Percentiles rank a stretch among this genome's conserved stretches.
These are phyloP conservation scores for Pan paniscus DNA, from an alignment of 2,113 vertebrate species.

Conservation along the genomic window DNA sequence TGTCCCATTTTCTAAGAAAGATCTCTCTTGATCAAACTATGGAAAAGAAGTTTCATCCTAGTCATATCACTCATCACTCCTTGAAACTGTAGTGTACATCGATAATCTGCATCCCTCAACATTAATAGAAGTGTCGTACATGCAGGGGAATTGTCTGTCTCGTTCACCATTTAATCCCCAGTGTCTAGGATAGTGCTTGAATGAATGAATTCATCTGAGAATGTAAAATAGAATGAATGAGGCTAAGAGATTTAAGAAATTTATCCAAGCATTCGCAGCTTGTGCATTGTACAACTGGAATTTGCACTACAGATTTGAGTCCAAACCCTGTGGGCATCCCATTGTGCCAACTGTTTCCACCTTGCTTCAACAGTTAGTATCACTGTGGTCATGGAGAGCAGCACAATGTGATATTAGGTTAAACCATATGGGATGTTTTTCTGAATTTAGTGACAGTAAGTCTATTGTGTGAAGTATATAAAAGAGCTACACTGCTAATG, in stretches of 20 bases:
- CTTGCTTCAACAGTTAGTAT: slow-evolving; percentile 18
- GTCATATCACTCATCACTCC: background rate
- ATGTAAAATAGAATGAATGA: background rate
- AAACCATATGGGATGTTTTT: background rate
- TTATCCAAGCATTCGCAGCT: slow-evolving; percentile 12
- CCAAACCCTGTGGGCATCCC: background rate
- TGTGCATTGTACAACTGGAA: background rate
- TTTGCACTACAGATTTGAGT: background rate
- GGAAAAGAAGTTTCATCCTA: background rate
- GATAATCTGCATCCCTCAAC: background rate
- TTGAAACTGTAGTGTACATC: background rate
- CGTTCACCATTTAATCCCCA: background rate
- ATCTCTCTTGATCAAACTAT: background rate
- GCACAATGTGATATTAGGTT: background rate
- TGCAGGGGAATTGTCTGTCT: background rate
- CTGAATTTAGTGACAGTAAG: background rate
- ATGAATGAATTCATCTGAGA: background rate
- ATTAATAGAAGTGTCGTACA: background rate
- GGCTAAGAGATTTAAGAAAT: background rate
- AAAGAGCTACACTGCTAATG: background rate
- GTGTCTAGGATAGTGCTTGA: background rate
- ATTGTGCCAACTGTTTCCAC: background rate
- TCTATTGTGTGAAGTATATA: background rate
- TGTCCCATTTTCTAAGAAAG: background rate
- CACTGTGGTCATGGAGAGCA: background rate